Evolutionary conservation across 2,797 vertebrate genomes (phyloP).

Genomic region (Salmo trutta): DNA sequence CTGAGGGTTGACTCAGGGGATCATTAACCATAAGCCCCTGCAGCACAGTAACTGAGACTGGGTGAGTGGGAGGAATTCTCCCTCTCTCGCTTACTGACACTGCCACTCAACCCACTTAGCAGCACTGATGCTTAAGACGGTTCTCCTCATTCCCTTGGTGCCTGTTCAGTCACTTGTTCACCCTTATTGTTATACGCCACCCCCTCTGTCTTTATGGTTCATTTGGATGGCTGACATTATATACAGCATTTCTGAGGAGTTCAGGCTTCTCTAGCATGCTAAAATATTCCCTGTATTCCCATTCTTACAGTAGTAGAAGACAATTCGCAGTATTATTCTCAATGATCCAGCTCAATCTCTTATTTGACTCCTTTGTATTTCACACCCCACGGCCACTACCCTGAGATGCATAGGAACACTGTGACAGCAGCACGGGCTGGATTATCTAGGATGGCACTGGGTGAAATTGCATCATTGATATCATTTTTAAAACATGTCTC

Average conservation of each 20-base stretch:
- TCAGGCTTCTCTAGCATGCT: not conserved
- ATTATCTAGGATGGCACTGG: not conserved
- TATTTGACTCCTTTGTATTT: not conserved
- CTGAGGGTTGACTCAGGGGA: constrained; percentile 23
- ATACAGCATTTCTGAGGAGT: constrained; percentile 30
- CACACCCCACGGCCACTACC: too few relatives aligned
- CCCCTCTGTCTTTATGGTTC: constrained; percentile 26
- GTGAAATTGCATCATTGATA: constrained; percentile 1
- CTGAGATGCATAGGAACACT: not conserved
- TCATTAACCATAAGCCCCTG: constrained; percentile 26
- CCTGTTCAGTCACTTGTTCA: not conserved
- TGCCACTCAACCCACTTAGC: constrained; percentile 28
- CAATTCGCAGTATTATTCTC: not conserved
- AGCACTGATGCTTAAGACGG: constrained; percentile 22
- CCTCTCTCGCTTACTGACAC: not conserved
- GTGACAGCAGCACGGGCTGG: not conserved
- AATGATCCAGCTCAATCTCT: not conserved
- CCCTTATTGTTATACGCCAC: constrained; percentile 16
- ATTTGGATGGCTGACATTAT: constrained; percentile 34
- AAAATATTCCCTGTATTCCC: constrained; percentile 12
- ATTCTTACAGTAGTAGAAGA: constrained; percentile 21
- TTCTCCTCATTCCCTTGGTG: constrained; percentile 11
- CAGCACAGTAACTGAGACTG: constrained; percentile 31
- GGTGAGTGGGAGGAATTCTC: not conserved
- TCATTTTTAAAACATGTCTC: constrained; percentile 2